Conservation (phyloP, 2,113 vertebrate genomes). For the Archilochus colubris region DNA sequence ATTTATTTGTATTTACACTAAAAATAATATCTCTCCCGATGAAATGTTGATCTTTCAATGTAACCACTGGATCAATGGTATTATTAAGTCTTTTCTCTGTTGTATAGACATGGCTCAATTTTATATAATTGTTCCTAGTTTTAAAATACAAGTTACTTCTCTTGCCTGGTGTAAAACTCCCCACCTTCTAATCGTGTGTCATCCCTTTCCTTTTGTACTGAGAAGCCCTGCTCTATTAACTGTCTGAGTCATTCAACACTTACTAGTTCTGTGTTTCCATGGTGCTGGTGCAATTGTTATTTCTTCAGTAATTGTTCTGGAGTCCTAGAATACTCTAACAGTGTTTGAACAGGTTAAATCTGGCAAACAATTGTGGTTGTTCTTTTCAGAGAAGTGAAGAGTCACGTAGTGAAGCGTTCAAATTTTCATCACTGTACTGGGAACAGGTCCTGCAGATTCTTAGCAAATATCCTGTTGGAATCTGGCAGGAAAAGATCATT, state of each 20-base stretch:
- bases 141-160: neutral
- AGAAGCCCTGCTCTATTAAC: neutral
- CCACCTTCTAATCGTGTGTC: neutral
- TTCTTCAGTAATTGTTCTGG: neutral
- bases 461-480: neutral
- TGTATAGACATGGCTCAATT: neutral
- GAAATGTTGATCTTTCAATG: neutral
- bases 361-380: neutral
- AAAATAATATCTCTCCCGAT: neutral
- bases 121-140: neutral
- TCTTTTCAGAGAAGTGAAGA: neutral
- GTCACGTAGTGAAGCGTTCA: neutral
- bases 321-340: neutral
- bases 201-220: neutral
- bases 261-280: neutral
- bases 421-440: neutral
- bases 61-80: neutral
- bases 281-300: neutral
- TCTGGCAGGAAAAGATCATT: constrained; percentile 34
- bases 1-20: neutral
- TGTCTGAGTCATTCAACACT: neutral
- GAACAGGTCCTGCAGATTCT: neutral
- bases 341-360: neutral
- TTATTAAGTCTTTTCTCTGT: neutral
- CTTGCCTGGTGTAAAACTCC: neutral